Evolutionary conservation across 2,797 vertebrate species (phyloP), one percentile per base, ranked within the genome.

Genomic region (Phrynocephalus vlangalii): DNA sequence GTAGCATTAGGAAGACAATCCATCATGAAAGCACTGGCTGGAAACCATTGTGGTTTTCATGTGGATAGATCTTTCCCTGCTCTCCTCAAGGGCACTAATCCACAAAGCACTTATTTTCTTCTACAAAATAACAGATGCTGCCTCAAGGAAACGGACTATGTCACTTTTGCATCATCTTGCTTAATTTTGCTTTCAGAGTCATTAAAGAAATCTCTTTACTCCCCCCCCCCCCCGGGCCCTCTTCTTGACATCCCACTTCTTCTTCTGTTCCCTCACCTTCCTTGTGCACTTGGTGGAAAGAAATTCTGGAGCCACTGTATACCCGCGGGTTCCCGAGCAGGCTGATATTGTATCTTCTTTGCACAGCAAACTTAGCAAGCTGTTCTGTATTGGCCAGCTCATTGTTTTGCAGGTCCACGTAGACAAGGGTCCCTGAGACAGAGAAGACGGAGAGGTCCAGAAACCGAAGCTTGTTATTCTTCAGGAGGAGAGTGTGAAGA

Each of bases 401-500:
- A 0, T 96, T 96, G 79, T 93, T 91, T 84, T 70, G 92, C 82
- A 96, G 80, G 73, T 97, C 95, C 88, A 96, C 84, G 48, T 91
- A 88, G 71, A 85, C 83, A 87, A 96, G 92, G 79, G 88, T 26
- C 82, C 81, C 93, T 85, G 95, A 82, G 0, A 93, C 90, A 86
- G 88, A 73, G 85, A 92, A 73, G 87, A 81, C 50, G 82, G 81
- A 11, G 33, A 79, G 83, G 13, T 87, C 86, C 24, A 94, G 91
- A 2, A 86, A 60, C 9, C 86, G 92, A 33, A 96, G 90, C 8
- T 77, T 90, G 89, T 96, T 95, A 79, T 95, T 95, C 56, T 93
- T 93, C 79, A 97, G 83, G 83, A 97, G 86, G n/a, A 96, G 88
- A 0, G 86, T 96, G 60, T 94, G 80, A 79, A 96, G 91, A 84